Percentiles rank a stretch among this genome's conserved stretches.
Conservation (phyloP, 2,113 vertebrate genomes). For the Edolisoma coerulescens region DNA sequence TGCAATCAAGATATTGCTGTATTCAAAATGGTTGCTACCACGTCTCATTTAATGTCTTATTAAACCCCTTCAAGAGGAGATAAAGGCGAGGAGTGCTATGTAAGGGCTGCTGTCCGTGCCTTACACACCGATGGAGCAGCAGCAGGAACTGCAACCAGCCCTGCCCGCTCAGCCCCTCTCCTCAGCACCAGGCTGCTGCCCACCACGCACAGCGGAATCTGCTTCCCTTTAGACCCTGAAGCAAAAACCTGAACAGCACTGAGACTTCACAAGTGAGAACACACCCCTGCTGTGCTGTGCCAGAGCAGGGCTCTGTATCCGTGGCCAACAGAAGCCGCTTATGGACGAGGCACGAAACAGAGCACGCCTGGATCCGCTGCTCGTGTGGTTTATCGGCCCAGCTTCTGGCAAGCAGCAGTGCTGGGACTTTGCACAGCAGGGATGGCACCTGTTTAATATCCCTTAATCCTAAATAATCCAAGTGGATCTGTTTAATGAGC, state of each 20-base stretch:
- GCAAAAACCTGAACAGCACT: not conserved
- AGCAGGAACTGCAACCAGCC: not conserved
- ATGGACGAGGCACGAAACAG: fast-evolving
- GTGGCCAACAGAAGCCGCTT: not conserved
- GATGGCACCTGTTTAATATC: not conserved
- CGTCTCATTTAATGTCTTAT: not conserved
- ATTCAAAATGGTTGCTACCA: not conserved
- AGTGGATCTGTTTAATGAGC: not conserved
- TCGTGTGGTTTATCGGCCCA: not conserved
- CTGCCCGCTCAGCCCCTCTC: not conserved
- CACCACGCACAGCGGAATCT: fast-evolving
- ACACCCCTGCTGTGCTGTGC: fast-evolving
- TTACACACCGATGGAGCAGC: fast-evolving
- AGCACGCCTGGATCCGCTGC: not conserved
- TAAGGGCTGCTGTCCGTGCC: not conserved
- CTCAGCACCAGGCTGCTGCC: not conserved
- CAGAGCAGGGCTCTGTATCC: not conserved
- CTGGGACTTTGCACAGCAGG: not conserved
- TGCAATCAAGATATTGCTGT: not conserved
- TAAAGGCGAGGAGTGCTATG: not conserved
- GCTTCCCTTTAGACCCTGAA: not conserved
- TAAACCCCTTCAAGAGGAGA: not conserved
- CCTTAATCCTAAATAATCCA: not conserved
- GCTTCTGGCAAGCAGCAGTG: not conserved
- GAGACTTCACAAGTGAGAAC: not conserved